A percentile compares a stretch with the other conserved stretches of the same genome.
Evolutionary conservation across 2,797 vertebrate species (phyloP).

Genomic region (Netta rufina): DNA sequence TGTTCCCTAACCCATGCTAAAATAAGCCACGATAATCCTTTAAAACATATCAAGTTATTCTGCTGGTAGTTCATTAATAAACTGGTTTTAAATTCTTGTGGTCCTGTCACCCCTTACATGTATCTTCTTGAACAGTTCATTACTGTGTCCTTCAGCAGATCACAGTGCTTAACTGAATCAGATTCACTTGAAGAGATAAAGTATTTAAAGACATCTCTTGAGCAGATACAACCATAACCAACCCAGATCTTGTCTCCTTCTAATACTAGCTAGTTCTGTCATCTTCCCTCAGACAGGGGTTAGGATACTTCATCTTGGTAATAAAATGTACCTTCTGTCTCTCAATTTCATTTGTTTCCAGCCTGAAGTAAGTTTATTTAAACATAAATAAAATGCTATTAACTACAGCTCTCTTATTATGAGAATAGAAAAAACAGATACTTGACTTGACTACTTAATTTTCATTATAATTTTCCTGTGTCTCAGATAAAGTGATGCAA

Average conservation of each 20-base stretch:
- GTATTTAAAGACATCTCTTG: neutral
- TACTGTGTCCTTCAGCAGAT: neutral
- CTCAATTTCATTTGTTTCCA: neutral
- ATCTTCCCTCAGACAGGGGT: neutral
- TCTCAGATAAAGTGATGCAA: neutral
- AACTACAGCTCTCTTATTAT: neutral
- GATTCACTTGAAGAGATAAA: neutral
- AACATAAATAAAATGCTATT: rapidly evolving
- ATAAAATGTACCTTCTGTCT: neutral
- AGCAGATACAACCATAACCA: neutral
- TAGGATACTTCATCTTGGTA: neutral
- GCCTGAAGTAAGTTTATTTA: neutral
- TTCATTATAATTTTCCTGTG: neutral
- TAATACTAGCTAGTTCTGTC: neutral
- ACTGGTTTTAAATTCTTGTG: neutral
- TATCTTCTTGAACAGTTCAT: neutral
- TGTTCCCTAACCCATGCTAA: neutral
- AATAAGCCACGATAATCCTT: neutral
- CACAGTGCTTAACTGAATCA: neutral
- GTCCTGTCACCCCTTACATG: neutral
- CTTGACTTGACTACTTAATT: neutral
- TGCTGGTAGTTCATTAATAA: neutral
- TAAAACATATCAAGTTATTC: neutral
- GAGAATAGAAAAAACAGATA: neutral
- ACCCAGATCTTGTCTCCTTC: neutral